Conservation (phyloP, 1,140 invertebrate species). For the Latrodectus geometricus region DNA sequence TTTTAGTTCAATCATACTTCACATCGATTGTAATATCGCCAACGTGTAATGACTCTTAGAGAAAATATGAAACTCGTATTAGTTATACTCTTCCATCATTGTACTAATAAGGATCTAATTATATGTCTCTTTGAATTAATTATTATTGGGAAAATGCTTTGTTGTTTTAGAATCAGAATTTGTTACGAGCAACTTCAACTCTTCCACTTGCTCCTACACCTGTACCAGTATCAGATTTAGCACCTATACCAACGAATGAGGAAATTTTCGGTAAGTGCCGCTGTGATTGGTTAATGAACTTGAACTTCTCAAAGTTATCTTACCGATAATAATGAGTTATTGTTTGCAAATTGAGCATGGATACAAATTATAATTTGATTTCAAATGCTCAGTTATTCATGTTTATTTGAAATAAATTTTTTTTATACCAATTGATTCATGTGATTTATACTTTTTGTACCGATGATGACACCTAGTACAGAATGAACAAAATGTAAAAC, state of each 20-base stretch:
- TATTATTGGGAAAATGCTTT: neutral
- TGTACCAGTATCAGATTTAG: slow-evolving; percentile 68
- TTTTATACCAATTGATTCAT: too few species aligned
- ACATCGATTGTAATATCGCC: too few species aligned
- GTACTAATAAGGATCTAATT: neutral
- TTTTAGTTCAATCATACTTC: too few species aligned
- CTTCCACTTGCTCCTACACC: slow-evolving; percentile 65
- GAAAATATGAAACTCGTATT: neutral
- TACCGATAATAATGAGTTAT: too few species aligned
- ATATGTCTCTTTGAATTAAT: neutral
- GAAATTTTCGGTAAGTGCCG: slow-evolving; percentile 69
- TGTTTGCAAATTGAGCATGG: too few species aligned
- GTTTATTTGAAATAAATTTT: too few species aligned
- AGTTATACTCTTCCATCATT: neutral
- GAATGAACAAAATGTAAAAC: too few species aligned
- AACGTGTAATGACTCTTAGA: neutral
- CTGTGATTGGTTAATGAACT: neutral
- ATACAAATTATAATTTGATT: neutral
- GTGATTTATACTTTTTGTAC: too few species aligned
- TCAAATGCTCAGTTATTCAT: neutral
- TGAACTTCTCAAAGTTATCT: too few species aligned
- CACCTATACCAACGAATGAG: slow-evolving; percentile 68
- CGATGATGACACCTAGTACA: too few species aligned
- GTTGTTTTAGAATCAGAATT: slow-evolving; percentile 42
- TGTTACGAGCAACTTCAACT: slow-evolving; percentile 42